These are phyloP conservation scores for Sminthurinus signatus DNA, from an alignment of 1,140 invertebrate species.

Conservation along the genomic window DNA sequence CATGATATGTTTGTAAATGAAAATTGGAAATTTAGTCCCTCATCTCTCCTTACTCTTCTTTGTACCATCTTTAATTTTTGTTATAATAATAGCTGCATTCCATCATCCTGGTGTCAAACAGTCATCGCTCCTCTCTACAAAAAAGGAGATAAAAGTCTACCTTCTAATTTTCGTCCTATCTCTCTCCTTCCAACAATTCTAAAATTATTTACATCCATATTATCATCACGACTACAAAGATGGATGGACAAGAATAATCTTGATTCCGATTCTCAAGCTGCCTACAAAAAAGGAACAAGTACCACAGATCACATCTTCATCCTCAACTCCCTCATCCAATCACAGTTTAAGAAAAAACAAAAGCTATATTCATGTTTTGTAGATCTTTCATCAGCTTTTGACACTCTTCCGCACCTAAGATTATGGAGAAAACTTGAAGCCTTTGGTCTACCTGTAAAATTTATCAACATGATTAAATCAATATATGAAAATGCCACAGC, in stretches of 20 bases:
- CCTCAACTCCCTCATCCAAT: not conserved
- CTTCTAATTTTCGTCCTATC: constrained; percentile 40
- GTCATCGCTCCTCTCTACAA: constrained; percentile 24
- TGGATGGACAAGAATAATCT: constrained; percentile 33
- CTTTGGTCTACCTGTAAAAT: not conserved
- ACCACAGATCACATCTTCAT: constrained; percentile 17
- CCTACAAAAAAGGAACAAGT: constrained; percentile 1
- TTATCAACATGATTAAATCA: not conserved
- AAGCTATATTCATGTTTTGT: constrained; percentile 17
- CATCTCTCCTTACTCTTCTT: not conserved
- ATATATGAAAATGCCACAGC: constrained; percentile 8
- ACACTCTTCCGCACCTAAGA: not conserved
- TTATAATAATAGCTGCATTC: not conserved
- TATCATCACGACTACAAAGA: constrained; percentile 30
- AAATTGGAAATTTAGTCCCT: not conserved
- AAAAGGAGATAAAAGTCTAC: constrained; percentile 30
- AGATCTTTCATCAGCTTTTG: not conserved
- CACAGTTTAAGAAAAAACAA: not conserved
- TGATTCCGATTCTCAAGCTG: constrained; percentile 22
- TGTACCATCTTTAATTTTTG: not conserved
- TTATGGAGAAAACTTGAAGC: constrained; percentile 14
- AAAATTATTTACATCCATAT: constrained; percentile 40
- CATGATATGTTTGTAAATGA: not conserved
- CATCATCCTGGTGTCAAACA: constrained; percentile 6
- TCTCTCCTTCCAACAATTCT: constrained; percentile 35